phyloP scores from a whole-genome alignment of 1,140 invertebrate species.

The Drosophila bocqueti region DNA sequence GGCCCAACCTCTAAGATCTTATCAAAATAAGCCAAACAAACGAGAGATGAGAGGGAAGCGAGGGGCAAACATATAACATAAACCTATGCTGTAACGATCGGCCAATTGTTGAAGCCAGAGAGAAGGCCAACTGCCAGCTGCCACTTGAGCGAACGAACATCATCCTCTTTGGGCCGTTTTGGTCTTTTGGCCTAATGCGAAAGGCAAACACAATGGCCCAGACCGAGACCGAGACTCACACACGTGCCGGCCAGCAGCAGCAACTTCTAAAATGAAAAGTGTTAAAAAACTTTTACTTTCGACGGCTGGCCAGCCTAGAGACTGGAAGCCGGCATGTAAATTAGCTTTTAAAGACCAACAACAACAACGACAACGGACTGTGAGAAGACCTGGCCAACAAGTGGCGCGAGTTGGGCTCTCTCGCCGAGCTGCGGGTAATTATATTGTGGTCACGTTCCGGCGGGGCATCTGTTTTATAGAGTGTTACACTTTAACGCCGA shows the following conservation, averaged over 20 bases:
- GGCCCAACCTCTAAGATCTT: slow-evolving; percentile 30
- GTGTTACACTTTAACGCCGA: slow-evolving; percentile 81
- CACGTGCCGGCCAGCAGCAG: slow-evolving; percentile 20
- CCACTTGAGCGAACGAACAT: slow-evolving; percentile 58
- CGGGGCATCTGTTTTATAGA: slow-evolving; percentile 76
- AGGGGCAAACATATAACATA: slow-evolving; percentile 32
- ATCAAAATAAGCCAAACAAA: slow-evolving; percentile 51
- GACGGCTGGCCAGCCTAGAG: slow-evolving; percentile 31
- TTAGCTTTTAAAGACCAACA: slow-evolving; percentile 72
- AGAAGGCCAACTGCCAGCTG: slow-evolving; percentile 54
- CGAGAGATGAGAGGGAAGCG: slow-evolving; percentile 2
- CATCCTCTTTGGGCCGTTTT: slow-evolving; percentile 41
- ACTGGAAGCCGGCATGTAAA: slow-evolving; percentile 62
- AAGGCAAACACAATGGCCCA: slow-evolving; percentile 61
- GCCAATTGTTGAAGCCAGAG: slow-evolving; percentile 34
- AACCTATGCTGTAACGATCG: slow-evolving; percentile 36
- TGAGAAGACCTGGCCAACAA: slow-evolving; percentile 54
- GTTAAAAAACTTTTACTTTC: slow-evolving; percentile 64
- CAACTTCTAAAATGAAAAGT: slow-evolving; percentile 82
- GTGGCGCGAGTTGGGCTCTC: slow-evolving; percentile 54
- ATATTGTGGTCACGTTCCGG: slow-evolving; percentile 81
- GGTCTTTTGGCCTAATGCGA: slow-evolving; percentile 61
- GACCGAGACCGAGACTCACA: slow-evolving; percentile 20
- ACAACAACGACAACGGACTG: background rate
- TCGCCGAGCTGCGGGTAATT: slow-evolving; percentile 71